Evolutionary conservation across 2,113 vertebrate genomes (phyloP), one percentile per base, ranked within the genome.

Genomic region (Paralichthys olivaceus): DNA sequence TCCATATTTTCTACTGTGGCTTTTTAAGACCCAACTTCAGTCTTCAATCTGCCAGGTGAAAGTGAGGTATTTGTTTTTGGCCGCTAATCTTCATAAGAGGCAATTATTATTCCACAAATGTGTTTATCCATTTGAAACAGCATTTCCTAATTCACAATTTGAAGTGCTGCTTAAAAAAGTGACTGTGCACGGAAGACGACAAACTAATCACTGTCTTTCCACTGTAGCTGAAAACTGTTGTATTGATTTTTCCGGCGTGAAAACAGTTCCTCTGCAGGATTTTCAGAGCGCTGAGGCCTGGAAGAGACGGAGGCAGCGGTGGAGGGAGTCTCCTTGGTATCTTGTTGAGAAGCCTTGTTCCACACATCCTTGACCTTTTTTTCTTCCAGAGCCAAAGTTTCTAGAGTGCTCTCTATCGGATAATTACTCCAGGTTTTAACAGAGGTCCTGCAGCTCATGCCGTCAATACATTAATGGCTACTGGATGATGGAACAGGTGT

Each of bases 401-500:
- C 23, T 25, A 32, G 9, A 68, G 69, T 78, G 32, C 12, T 70
- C 26, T 81, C 71, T 53, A 77, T 90, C 70, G 80, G 69, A 87
- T 87, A 83, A 90, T 92, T 87, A 68, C 69, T 81, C 15, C 0
- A 15, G 59, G 79, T 66, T 81, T 82, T 81, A 60, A 56, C 59
- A 49, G n/a, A 60, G 84, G 69, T 75, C 80, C 67, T 57, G 7
- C 59, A 63, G 79, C 75, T 81, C 60, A 26, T 4, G 45, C 57
- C 60, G 56, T 86, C 76, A 17, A 86, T 84, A 70, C 6, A 7
- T 57, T 84, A 82, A 77, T 22, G 26, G 77, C 40, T 2, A 15
- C 34, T 25, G 55, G 45, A 25, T 64, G 78, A 80, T 47, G 20
- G 15, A 81, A 66, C 75, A 69, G 40, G 47, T 75, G 68, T 53